phyloP scores from a whole-genome alignment of 2,113 vertebrate species.

The Austrofundulus limnaeus region DNA sequence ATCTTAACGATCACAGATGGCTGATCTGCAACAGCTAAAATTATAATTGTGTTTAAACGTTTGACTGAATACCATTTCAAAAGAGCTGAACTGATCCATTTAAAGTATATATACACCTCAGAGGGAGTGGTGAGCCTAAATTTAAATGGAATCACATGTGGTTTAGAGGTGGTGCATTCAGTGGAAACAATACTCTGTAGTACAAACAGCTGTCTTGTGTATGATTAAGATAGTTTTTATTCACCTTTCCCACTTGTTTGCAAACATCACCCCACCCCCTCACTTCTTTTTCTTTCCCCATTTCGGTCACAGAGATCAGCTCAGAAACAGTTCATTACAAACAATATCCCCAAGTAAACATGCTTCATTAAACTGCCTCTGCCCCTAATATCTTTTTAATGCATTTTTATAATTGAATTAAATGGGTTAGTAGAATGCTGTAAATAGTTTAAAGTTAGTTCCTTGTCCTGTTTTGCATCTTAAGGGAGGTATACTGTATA shows the following conservation, averaged over 20 bases:
- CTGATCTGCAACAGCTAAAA: no score
- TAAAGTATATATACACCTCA: background rate
- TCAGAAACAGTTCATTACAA: conserved; percentile 82
- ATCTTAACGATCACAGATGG: no score
- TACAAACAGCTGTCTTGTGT: conserved; percentile 2
- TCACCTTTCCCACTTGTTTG: conserved; percentile 41
- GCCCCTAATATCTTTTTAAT: conserved; percentile 86
- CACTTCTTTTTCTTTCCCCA: conserved; percentile 45
- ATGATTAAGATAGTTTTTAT: conserved; percentile 44
- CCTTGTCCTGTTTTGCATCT: conserved; percentile 21
- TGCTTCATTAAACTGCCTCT: conserved; percentile 83
- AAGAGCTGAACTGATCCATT: background rate
- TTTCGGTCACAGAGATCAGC: conserved; percentile 67
- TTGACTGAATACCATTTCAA: no score
- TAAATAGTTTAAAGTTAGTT: conserved; percentile 73
- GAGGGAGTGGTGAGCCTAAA: background rate
- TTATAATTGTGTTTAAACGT: no score
- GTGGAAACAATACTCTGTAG: background rate
- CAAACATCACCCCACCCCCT: conserved; percentile 8
- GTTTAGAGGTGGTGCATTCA: background rate
- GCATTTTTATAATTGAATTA: conserved; percentile 86
- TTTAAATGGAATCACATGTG: background rate
- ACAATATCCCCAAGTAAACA: conserved; percentile 84
- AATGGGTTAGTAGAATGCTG: conserved; percentile 79
- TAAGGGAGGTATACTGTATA: conserved; percentile 32